Percentiles rank a stretch among this genome's conserved stretches.
Conservation (phyloP, 2,888 invertebrate species). For the Thereva unica region DNA sequence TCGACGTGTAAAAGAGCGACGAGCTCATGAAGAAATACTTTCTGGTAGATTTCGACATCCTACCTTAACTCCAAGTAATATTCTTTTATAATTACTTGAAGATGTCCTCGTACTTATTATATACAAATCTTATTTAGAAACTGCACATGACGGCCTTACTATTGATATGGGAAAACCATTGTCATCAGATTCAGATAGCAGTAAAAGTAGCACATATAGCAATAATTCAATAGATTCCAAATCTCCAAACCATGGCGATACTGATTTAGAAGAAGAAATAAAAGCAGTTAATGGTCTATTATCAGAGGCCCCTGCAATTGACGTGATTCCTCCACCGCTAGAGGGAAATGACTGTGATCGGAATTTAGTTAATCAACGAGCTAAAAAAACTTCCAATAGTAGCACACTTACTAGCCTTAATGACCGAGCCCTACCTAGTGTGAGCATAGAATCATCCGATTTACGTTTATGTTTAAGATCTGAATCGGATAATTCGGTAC, state of each 20-base stretch:
- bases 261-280: constrained; percentile 50
- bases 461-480: constrained; percentile 58
- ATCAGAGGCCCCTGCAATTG: constrained; percentile 50
- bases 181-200: constrained; percentile 49
- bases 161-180: constrained; percentile 43
- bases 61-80: constrained; percentile 55
- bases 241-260: constrained; percentile 42
- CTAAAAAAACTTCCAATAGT: constrained; percentile 57
- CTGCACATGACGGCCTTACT: constrained; percentile 35
- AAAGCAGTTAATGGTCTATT: constrained; percentile 50
- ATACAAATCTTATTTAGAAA: constrained; percentile 26
- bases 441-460: constrained; percentile 63
- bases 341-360: constrained; percentile 43
- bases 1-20: constrained; percentile 55
- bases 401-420: constrained; percentile 64
- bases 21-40: constrained; percentile 58
- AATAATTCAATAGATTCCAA: constrained; percentile 53
- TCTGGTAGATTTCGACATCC: constrained; percentile 58
- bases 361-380: constrained; percentile 42
- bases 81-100: not conserved
- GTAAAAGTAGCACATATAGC: constrained; percentile 44
- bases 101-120: not conserved
- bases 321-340: constrained; percentile 51
- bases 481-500: constrained; percentile 64
- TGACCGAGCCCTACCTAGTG: constrained; percentile 63